Percentiles rank a stretch among this genome's conserved stretches.
phyloP scores from a whole-genome alignment of 2,888 invertebrate species.

The Boloria euphrosyne region DNA sequence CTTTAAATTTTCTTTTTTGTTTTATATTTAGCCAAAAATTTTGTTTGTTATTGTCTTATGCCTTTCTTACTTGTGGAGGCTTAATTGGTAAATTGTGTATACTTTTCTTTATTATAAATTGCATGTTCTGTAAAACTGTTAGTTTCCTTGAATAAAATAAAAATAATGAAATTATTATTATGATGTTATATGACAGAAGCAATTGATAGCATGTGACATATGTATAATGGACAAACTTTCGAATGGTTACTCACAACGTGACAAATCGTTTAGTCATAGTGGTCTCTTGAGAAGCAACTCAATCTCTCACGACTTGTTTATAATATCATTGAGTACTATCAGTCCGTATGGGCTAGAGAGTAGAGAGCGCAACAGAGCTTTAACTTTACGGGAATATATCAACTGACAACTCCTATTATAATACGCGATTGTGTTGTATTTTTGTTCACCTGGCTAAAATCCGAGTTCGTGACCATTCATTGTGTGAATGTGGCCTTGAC shows the following conservation, averaged over 20 bases:
- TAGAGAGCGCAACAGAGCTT: constrained; percentile 22
- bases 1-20: too few species aligned
- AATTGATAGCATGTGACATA: constrained; percentile 20
- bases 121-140: too few species aligned
- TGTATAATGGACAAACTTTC: constrained; percentile 28
- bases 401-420: neutral
- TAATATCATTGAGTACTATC: neutral
- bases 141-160: too few species aligned
- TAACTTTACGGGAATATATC: neutral
- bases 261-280: constrained; percentile 29
- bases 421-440: too few species aligned
- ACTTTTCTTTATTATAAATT: too few species aligned
- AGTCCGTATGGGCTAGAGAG: constrained; percentile 17
- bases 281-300: constrained; percentile 28
- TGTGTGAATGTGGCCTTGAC: too few species aligned
- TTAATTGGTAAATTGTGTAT: too few species aligned
- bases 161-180: neutral
- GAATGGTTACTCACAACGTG: constrained; percentile 27
- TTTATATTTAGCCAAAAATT: too few species aligned
- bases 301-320: constrained; percentile 27
- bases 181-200: constrained; percentile 5
- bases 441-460: too few species aligned
- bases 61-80: too few species aligned
- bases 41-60: too few species aligned
- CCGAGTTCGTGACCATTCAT: too few species aligned